Percentiles rank a stretch among this genome's conserved stretches.
Evolutionary conservation across 2,888 invertebrate genomes (phyloP).

Genomic region (Tipula unca): DNA sequence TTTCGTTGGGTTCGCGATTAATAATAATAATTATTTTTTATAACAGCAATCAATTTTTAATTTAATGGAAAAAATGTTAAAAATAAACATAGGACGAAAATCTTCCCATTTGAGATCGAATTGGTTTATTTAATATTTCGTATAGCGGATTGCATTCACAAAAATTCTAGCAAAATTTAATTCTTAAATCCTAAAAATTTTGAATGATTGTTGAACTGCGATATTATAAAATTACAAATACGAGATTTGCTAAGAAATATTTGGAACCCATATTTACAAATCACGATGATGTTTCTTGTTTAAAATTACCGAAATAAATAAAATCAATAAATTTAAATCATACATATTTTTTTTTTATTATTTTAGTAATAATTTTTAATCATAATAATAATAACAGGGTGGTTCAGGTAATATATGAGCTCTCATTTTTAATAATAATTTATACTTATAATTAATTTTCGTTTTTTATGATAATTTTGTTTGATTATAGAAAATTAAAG

Average conservation of each 20-base stretch:
- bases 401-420: slow-evolving; percentile 19
- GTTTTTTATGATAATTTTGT: not conserved
- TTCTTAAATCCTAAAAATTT: not conserved
- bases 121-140: not conserved
- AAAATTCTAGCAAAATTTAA: not conserved
- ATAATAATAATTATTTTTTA: not conserved
- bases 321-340: not conserved
- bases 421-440: slow-evolving; percentile 18
- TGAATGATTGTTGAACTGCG: not conserved
- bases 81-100: too few relatives aligned
- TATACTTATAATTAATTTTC: slow-evolving; percentile 8
- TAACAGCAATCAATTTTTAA: not conserved
- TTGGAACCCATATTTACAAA: not conserved
- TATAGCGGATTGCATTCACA: not conserved
- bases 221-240: not conserved
- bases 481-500: not conserved
- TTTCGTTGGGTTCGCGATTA: not conserved
- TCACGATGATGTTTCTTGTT: not conserved
- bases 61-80: not conserved
- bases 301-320: not conserved
- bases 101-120: too few relatives aligned
- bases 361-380: not conserved
- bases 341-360: not conserved
- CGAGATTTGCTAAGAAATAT: not conserved
- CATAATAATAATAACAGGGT: slow-evolving; percentile 14